Conservation (phyloP, 2,113 vertebrate genomes). For the Elachura formosa region DNA sequence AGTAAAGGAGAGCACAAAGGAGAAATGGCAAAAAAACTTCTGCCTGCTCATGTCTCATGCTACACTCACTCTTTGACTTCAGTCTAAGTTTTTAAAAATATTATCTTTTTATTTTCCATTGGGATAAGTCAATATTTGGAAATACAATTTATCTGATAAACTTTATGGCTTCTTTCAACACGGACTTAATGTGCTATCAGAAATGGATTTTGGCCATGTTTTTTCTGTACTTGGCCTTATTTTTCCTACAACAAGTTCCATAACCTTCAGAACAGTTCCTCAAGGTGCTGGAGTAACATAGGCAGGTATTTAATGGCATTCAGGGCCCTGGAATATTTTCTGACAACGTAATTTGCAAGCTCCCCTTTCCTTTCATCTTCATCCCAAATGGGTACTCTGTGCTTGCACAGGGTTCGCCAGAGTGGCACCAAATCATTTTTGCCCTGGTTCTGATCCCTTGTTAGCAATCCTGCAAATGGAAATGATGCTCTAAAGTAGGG, state of each 20-base stretch:
- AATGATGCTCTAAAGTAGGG: background rate
- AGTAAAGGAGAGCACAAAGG: background rate
- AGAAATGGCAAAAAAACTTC: background rate
- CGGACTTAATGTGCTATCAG: background rate
- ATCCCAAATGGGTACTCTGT: background rate
- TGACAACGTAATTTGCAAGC: background rate
- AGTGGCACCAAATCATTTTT: background rate
- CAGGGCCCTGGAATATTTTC: background rate
- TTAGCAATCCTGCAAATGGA: background rate
- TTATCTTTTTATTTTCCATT: background rate
- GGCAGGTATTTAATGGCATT: background rate
- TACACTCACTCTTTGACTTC: background rate
- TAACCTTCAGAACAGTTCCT: background rate
- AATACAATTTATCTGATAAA: background rate
- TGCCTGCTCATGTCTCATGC: background rate
- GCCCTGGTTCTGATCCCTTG: background rate
- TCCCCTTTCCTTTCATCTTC: background rate
- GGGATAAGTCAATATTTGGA: background rate
- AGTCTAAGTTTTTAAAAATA: background rate
- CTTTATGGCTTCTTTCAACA: background rate
- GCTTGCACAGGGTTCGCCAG: background rate
- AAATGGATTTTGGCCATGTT: background rate
- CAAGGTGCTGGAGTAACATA: background rate
- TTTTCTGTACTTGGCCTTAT: background rate
- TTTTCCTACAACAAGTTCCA: background rate